Percentiles rank a stretch among this genome's conserved stretches.
phyloP scores from a whole-genome alignment of 1,140 invertebrate species.

The Sitodiplosis mosellana region DNA sequence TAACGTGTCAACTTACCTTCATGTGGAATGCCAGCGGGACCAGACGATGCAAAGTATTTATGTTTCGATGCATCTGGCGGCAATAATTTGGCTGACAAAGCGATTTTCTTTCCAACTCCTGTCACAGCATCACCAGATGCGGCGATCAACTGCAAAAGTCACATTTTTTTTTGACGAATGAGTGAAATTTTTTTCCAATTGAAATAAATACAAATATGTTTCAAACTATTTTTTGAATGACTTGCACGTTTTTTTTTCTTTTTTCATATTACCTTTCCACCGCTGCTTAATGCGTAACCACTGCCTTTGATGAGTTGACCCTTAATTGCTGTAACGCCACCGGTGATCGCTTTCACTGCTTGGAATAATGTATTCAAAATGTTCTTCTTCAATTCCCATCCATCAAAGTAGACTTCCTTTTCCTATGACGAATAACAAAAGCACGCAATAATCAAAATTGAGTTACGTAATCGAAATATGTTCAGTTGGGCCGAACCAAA shows the following conservation, averaged over 20 bases:
- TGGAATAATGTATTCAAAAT: constrained; percentile 60
- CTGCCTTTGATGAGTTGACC: constrained; percentile 69
- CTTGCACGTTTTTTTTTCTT: background rate
- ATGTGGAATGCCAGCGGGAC: constrained; percentile 8
- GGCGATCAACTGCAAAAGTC: constrained; percentile 11
- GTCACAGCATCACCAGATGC: constrained; percentile 47
- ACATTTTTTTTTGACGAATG: background rate
- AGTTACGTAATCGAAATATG: background rate
- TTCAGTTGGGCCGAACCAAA: background rate
- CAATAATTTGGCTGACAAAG: constrained; percentile 43
- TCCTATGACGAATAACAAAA: constrained; percentile 16
- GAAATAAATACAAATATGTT: background rate
- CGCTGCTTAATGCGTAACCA: constrained; percentile 49
- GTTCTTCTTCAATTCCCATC: constrained; percentile 60
- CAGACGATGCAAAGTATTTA: background rate
- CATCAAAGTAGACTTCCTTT: constrained; percentile 35
- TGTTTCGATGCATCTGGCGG: constrained; percentile 10
- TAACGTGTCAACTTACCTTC: constrained; percentile 12
- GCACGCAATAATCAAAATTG: background rate
- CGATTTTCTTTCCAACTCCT: constrained; percentile 54
- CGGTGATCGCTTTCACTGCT: constrained; percentile 68
- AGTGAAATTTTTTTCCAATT: background rate
- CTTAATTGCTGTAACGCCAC: constrained; percentile 62
- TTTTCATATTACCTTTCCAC: constrained; percentile 38
- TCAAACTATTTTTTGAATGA: background rate